Base-by-base conservation (phyloP, 1,140 invertebrate species). In the Coenobita brevimanus region DNA sequence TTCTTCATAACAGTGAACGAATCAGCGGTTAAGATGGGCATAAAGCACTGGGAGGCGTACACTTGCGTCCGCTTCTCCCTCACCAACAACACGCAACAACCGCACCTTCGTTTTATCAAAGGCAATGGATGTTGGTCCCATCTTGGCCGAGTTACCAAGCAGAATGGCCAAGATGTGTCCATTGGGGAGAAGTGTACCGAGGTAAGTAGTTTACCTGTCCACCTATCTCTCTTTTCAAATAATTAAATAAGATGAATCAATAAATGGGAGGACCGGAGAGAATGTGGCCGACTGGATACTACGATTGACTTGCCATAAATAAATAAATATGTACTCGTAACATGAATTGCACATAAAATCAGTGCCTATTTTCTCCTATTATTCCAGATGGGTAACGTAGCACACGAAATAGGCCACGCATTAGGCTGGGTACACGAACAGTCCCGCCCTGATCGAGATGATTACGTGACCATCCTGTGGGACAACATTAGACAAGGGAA, bases 341-440 rank as follows among this genome's bases (percentile, higher is more conserved):
- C 21, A 24, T 21, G 30, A 64, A 13, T 64, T 64, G 60, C 30
- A 17, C 43, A n/a, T n/a, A n/a, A n/a, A 4, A 30, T 6, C 46
- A 33, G 10, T n/a, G 15, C 36, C 15, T 57, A 0, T 24, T 2
- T 67, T 57, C 21, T 57, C 24, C 36, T 46, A n/a, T n/a, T n/a
- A n/a, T 6, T 10, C 0, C 76, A 89, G 89, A n/a, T 91, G 41
- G 92, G 92, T 17, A 92, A 92, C 54, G 91, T 92, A 0, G 90
- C 92, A 8, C 92, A 93, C 85, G 92, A 93, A 82, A 89, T 93
- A 54, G 92, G 91, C 3, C 93, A 93, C 88, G 91, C 92, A 33
- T 80, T 93, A 10, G 93, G 93, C 2, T 93, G 93, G 85, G 92
- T 91, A 86, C 93, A 93, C 86, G 92, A 93, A 82, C 93, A 93